phyloP scores from a whole-genome alignment of 2,113 vertebrate species.

The Calypte anna region DNA sequence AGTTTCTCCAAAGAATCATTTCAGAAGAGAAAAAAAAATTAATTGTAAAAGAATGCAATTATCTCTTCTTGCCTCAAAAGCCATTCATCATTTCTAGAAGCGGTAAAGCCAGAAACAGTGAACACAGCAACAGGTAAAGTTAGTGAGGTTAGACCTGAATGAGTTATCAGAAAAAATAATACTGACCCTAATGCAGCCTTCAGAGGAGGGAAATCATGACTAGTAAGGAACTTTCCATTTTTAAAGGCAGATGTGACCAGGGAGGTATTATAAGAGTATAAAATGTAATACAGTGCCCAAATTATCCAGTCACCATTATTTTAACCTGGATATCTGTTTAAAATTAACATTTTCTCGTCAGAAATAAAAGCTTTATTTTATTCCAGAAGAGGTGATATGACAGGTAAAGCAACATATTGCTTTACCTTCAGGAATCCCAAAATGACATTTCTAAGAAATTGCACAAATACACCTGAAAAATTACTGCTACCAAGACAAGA shows the following conservation, averaged over 20 bases:
- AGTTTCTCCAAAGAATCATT: neutral
- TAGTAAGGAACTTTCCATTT: neutral
- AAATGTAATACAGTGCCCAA: neutral
- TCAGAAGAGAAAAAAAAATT: neutral
- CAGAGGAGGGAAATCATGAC: neutral
- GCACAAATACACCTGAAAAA: neutral
- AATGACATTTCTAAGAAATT: neutral
- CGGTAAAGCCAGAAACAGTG: neutral
- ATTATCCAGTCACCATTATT: neutral
- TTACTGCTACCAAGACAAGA: neutral
- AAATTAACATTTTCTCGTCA: neutral
- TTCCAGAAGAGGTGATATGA: neutral
- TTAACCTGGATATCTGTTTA: neutral
- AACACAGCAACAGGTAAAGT: neutral
- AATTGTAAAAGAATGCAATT: neutral
- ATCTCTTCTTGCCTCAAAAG: neutral
- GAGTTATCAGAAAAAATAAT: neutral
- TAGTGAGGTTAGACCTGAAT: neutral
- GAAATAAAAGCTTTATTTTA: neutral
- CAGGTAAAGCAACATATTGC: neutral
- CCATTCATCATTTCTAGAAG: neutral
- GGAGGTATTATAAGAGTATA: neutral
- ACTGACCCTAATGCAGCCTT: neutral
- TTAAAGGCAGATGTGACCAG: neutral
- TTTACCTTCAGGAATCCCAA: neutral